Evolutionary conservation across 1,140 invertebrate genomes (phyloP).

Genomic region (Alviniconcha marisindica): DNA sequence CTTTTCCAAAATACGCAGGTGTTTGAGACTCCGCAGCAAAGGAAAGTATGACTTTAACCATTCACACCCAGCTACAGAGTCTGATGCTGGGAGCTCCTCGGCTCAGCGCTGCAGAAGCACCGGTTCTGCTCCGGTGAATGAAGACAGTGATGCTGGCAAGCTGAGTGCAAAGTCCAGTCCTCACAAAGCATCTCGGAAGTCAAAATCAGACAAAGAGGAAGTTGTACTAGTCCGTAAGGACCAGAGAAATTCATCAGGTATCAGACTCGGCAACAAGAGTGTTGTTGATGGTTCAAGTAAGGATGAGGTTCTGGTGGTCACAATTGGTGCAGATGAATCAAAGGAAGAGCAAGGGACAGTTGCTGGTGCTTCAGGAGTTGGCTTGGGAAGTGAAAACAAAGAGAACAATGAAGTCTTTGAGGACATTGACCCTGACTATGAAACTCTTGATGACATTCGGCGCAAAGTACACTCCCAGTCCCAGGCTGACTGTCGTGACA

Average conservation of each 20-base stretch:
- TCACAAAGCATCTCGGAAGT: conserved; percentile 11
- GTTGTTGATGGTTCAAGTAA: background rate
- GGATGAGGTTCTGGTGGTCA: conserved; percentile 26
- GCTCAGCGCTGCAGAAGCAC: background rate
- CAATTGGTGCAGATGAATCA: background rate
- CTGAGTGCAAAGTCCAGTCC: conserved; percentile 20
- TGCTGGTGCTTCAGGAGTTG: background rate
- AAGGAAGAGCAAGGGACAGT: background rate
- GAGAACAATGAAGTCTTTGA: conserved; percentile 38
- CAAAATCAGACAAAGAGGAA: conserved; percentile 42
- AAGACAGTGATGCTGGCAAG: background rate
- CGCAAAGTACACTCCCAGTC: conserved; percentile 46
- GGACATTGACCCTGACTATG: conserved; percentile 59
- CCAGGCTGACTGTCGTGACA: background rate
- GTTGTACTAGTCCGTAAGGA: conserved; percentile 42
- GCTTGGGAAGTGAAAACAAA: background rate
- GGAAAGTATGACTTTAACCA: conserved; percentile 39
- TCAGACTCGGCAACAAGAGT: background rate
- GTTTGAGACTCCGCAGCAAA: conserved; percentile 41
- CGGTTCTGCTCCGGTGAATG: background rate
- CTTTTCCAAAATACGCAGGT: conserved; percentile 37
- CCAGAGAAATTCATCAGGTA: background rate
- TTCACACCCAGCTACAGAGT: background rate
- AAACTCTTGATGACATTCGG: conserved; percentile 58
- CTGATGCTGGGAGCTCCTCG: background rate